Conservation (phyloP, 2,113 vertebrate genomes). For the Choloepus hoffmanni region DNA sequence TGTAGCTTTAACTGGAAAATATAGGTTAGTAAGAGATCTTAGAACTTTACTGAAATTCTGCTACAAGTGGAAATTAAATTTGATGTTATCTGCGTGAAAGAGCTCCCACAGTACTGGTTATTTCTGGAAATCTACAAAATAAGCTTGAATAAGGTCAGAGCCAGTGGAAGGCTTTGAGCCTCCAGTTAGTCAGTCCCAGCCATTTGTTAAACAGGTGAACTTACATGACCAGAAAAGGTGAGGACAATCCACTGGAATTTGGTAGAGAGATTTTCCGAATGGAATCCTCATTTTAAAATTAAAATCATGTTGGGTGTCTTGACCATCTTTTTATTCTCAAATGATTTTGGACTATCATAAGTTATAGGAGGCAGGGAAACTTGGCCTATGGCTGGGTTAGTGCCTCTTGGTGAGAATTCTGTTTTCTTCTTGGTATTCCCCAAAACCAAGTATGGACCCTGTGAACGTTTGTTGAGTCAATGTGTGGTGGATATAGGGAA, state of each 20-base stretch:
- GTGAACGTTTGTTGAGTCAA: neutral
- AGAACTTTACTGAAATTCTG: slow-evolving; percentile 9
- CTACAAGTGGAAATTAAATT: slow-evolving; percentile 36
- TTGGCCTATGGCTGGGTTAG: neutral
- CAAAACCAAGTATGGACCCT: neutral
- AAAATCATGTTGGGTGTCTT: neutral
- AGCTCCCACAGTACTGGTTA: neutral
- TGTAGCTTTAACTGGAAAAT: slow-evolving; percentile 45
- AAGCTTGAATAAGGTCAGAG: slow-evolving; percentile 12
- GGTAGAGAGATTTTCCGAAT: neutral
- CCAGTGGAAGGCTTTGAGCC: neutral
- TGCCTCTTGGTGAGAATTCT: neutral
- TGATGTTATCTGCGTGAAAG: neutral
- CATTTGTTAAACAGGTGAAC: slow-evolving; percentile 1
- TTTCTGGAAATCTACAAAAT: slow-evolving; percentile 30
- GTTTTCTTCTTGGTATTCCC: neutral
- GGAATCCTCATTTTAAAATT: slow-evolving; percentile 2
- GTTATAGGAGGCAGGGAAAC: slow-evolving; percentile 6
- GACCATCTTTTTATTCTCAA: neutral
- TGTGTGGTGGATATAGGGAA: neutral
- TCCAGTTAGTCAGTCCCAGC: neutral
- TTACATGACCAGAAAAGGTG: neutral
- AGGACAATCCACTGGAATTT: neutral
- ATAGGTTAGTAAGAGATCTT: slow-evolving; percentile 6
- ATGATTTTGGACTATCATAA: neutral